These are phyloP conservation scores for Tuberolachnus salignus DNA, from an alignment of 2,888 invertebrate species.

Conservation along the genomic window DNA sequence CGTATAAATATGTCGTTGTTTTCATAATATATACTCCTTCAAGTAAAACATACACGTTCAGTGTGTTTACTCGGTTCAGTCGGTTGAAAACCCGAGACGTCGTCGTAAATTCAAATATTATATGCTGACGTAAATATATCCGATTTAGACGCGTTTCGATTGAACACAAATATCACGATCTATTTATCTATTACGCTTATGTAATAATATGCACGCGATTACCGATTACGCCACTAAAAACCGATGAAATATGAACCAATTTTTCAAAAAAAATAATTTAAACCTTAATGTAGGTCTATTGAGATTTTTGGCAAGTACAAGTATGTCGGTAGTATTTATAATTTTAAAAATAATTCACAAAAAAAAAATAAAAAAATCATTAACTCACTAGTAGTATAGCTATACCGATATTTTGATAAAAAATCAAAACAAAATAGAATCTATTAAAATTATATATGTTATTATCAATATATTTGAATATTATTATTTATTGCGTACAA, in stretches of 20 bases:
- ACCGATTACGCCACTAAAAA: not conserved
- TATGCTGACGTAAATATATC: not conserved
- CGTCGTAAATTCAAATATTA: not conserved
- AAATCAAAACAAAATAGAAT: not conserved
- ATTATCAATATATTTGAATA: not conserved
- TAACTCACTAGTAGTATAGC: no score
- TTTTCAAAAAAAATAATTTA: no score
- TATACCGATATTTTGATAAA: not conserved
- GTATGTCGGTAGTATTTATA: no score
- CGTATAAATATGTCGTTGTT: not conserved
- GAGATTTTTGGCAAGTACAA: no score
- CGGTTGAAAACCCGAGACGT: not conserved
- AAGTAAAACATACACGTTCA: constrained; percentile 4
- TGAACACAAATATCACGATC: not conserved
- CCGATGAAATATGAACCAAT: no score
- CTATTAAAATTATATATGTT: not conserved
- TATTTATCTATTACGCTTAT: not conserved
- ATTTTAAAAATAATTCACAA: no score
- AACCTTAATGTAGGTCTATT: no score
- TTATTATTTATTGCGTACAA: not conserved
- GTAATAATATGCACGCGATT: not conserved
- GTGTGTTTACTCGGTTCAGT: not conserved
- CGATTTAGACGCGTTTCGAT: not conserved
- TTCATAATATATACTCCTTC: not conserved
- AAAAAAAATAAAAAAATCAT: no score